These are phyloP conservation scores for Trialeurodes vaporariorum DNA, from an alignment of 1,140 invertebrate genomes.

Conservation along the genomic window DNA sequence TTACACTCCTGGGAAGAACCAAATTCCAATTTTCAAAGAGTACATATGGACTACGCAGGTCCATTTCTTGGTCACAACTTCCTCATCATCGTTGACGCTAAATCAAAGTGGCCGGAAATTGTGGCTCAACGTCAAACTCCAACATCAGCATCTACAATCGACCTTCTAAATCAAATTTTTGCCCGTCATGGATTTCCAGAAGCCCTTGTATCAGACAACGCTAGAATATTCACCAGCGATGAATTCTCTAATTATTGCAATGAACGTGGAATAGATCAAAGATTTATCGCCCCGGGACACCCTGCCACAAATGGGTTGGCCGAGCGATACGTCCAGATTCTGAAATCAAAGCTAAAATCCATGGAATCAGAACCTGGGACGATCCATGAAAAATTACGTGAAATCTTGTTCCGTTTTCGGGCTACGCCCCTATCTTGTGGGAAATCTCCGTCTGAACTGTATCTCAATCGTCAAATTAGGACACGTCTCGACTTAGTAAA, in stretches of 20 bases:
- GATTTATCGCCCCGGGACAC: slow-evolving; percentile 25
- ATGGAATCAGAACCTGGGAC: background rate
- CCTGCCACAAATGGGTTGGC: slow-evolving; percentile 29
- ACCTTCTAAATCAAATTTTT: slow-evolving; percentile 13
- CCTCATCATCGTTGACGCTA: slow-evolving; percentile 35
- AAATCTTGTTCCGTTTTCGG: slow-evolving; percentile 6
- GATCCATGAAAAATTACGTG: slow-evolving; percentile 4
- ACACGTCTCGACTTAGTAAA: slow-evolving; percentile 4
- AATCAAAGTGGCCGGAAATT: slow-evolving; percentile 30
- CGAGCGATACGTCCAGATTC: slow-evolving; percentile 29
- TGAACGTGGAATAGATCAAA: slow-evolving; percentile 24
- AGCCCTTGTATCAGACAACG: slow-evolving; percentile 18
- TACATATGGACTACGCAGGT: slow-evolving; percentile 31
- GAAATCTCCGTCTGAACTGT: slow-evolving; percentile 4
- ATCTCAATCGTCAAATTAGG: slow-evolving; percentile 2
- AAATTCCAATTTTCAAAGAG: slow-evolving; percentile 24
- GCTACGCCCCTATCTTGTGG: slow-evolving; percentile 7
- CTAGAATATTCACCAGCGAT: slow-evolving; percentile 20
- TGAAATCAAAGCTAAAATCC: slow-evolving; percentile 23
- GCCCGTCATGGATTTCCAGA: slow-evolving; percentile 12
- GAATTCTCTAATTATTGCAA: slow-evolving; percentile 24
- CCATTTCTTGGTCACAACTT: slow-evolving; percentile 29
- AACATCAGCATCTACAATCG: slow-evolving; percentile 8
- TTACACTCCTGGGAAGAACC: slow-evolving; percentile 27
- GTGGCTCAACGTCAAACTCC: slow-evolving; percentile 5